phyloP scores from a whole-genome alignment of 1,140 invertebrate species.

The Musca vetustissima region DNA sequence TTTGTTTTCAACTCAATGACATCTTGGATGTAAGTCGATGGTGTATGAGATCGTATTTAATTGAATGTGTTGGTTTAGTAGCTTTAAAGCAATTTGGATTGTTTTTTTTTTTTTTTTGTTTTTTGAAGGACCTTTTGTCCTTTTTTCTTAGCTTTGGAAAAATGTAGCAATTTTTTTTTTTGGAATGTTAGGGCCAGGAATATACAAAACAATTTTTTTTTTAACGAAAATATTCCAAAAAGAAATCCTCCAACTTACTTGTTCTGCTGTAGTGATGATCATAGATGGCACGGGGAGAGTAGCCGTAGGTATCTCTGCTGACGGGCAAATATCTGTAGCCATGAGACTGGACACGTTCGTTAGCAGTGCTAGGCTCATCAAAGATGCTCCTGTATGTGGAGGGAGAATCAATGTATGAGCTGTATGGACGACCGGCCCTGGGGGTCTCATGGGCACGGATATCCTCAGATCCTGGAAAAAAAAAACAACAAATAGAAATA shows the following conservation, averaged over 20 bases:
- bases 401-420: conserved; percentile 65
- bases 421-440: conserved; percentile 49
- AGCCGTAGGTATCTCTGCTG: conserved; percentile 84
- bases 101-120: no score
- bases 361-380: conserved; percentile 75
- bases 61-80: no score
- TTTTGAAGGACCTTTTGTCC: no score
- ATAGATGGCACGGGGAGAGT: conserved; percentile 81
- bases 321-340: conserved; percentile 87
- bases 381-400: conserved; percentile 74
- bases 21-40: no score
- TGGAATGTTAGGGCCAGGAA: no score
- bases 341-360: conserved; percentile 78
- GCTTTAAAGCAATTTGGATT: no score
- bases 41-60: no score
- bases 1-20: no score
- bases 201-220: no score
- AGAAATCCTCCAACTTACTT: conserved; percentile 63
- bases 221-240: no score
- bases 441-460: conserved; percentile 77
- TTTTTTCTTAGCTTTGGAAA: no score
- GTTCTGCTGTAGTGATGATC: conserved; percentile 84
- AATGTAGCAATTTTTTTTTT: no score
- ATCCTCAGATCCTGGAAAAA: conserved; percentile 76
- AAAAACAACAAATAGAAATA: conserved; percentile 11